Percentiles rank a stretch among this genome's conserved stretches.
Evolutionary conservation across 2,888 invertebrate species (phyloP).

Genomic region (Mesorhabditis belari): DNA sequence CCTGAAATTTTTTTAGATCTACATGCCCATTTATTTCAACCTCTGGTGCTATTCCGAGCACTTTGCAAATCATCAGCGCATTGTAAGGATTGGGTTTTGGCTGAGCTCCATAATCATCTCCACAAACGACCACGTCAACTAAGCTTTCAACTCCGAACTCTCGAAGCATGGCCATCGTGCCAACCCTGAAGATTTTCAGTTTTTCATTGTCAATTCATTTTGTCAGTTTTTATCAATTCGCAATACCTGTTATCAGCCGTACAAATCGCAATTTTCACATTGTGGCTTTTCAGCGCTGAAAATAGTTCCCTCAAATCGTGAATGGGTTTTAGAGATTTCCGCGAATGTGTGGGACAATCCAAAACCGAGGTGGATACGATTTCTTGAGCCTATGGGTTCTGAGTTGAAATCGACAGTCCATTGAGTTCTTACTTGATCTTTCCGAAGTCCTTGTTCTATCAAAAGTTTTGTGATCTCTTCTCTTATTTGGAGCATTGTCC

Average conservation of each 20-base stretch:
- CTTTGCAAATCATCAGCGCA: slow-evolving; percentile 50
- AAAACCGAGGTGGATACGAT: slow-evolving; percentile 50
- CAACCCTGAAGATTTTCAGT: too few species aligned
- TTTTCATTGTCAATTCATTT: too few species aligned
- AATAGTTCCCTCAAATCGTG: slow-evolving; percentile 55
- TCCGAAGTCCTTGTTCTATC: slow-evolving; percentile 47
- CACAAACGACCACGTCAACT: slow-evolving; percentile 56
- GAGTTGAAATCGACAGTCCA: not conserved
- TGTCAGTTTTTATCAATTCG: not conserved
- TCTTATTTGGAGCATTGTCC: slow-evolving; percentile 53
- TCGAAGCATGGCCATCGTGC: slow-evolving; percentile 37
- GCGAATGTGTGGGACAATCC: slow-evolving; percentile 46
- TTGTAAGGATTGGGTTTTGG: slow-evolving; percentile 57
- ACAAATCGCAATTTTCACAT: slow-evolving; percentile 56
- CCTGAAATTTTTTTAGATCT: slow-evolving; percentile 16
- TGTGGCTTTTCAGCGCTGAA: slow-evolving; percentile 52
- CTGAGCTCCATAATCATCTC: slow-evolving; percentile 54
- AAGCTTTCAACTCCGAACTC: slow-evolving; percentile 41
- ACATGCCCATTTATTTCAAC: slow-evolving; percentile 12
- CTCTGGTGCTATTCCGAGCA: slow-evolving; percentile 36
- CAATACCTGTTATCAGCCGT: slow-evolving; percentile 56
- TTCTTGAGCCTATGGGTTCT: slow-evolving; percentile 15
- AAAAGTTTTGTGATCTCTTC: slow-evolving; percentile 52
- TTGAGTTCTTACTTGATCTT: slow-evolving; percentile 47
- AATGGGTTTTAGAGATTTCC: slow-evolving; percentile 52